Base-by-base conservation (phyloP, 2,113 vertebrate genomes). In the Labeo catla region DNA sequence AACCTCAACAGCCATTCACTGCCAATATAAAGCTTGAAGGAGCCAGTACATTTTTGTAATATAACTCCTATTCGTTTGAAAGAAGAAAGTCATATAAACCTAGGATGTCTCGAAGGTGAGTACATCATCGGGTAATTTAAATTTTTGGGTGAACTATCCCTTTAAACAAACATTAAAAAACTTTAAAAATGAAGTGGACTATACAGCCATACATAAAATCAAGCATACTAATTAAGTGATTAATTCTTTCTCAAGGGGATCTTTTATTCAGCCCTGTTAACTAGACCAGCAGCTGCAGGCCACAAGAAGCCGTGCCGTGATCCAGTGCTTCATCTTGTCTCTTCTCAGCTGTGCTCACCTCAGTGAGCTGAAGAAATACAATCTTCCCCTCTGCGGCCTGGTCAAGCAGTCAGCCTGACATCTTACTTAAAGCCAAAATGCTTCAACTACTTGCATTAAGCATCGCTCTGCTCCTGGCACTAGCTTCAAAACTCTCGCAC, bases 371-470 rank as follows among this genome's bases (percentile, higher is more conserved):
- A 36, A 85, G 43, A 83, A 73, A 50, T 66, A 36, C 45, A 57
- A n/a, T 84, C 59, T 79, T 21, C 8, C 65, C 45, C n/a, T 72
- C 47, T 36, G 10, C 19, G 23, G 19, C 21, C 16, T 19, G 47
- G 47, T 70, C 65, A 47, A 65, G 49, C 36, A 21, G 23, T 84
- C 65, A 86, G 49, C 34, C 39, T 85, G 66, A 89, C 21, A 16
- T 81, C 81, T 87, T 80, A 59, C 79, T 87, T 52, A 83, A 88
- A 88, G 66, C 0, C 5, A 52, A 52, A 85, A 43, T 21, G 47
- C 57, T 70, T 68, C 8, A 73, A 23, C 76, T 43, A 16, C 87
- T 57, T 47, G 1, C 68, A 50, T 87, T 88, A 50, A 72, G 47
- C 77, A 65, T 19, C 16, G 66, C 83, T 19, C 19, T 19, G 81